Evolutionary conservation across 1,140 invertebrate genomes (phyloP), one percentile per base, ranked within the genome.

Genomic region (Euschistus heros): DNA sequence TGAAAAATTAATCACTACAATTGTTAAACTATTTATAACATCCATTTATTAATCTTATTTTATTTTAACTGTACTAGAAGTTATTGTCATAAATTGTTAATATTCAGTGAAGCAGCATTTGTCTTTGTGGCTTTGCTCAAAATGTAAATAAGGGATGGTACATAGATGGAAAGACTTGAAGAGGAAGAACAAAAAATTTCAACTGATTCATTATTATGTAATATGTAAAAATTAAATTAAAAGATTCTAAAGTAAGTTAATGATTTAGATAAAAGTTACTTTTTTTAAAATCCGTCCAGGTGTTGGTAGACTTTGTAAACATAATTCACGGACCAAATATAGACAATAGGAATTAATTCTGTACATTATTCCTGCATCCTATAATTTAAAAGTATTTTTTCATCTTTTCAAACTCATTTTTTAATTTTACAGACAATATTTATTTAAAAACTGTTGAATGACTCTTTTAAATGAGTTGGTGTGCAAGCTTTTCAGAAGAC

Each of bases 61-160:
- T 20, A 20, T 54, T 13, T 24, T 57, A 30, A 4, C 20, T 27
- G 13, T 15, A n/a, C 54, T 24, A 17, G 24, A 18, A 57, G 4
- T n/a, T n/a, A 22, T 30, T 57, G 3, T 37, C 33, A 37, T 50
- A 50, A 20, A 2, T 50, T 50, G 3, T 20, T 20, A 50, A 61
- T 17, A 42, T 33, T 61, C 26, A 27, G 59, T 61, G 59, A 61
- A 61, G 59, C 59, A 61, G 59, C 59, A 61, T 33, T 61, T 61
- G 59, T 59, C 55, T 59, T 26, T 26, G 15, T 2, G 59, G 37
- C 59, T 17, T 61, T 61, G 59, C 59, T 30, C 59, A 61, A 33
- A 55, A 57, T 57, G 33, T 37, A 37, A 37, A 37, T 37, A 37
- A 10, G 33, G 6, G 10, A 37, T 10, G 33, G 33, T 37, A 37